Evolutionary conservation across 2,113 vertebrate species (phyloP), one percentile per base, ranked within the genome.

Genomic region (Misgurnus anguillicaudatus): DNA sequence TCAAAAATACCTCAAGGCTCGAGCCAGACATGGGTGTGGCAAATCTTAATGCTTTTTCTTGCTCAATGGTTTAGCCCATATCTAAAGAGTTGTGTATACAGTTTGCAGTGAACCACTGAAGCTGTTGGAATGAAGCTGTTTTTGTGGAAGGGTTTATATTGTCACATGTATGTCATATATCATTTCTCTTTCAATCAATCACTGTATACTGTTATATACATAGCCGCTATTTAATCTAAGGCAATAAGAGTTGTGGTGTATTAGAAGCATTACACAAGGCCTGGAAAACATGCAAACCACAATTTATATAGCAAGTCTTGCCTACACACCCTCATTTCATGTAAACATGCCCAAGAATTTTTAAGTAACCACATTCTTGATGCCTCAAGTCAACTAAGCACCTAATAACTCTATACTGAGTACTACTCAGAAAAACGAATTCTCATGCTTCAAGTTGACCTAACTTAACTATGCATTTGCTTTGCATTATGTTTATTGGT

Each of bases 401-500:
- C 36, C 13, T 14, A 19, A n/a, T 57, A 60, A 60, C 11, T 31
- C 24, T 31, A 60, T 19, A n/a, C 38, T 53, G 39, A 13, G 24
- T 31, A 38, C 48, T 55, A 42, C 38, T 62, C 55, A 11, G 39
- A 58, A 45, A 74, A 74, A 41, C 57, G 17, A 16, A 45, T 62
- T 48, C 41, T 47, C 21, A 47, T 62, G 16, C 72, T 74, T 74
- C 61, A 48, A 21, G 45, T 74, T 8, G 9, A 62, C 72, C 48
- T 62, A 14, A 74, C 55, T 62, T 74, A 31, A 74, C 72, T 36
- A 45, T n/a, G 57, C 47, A 21, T 74, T 62, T 74, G 71, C 57
- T 74, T 61, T 74, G 21, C 9, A 21, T 74, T 74, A 74, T 62
- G 55, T 74, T 62, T 74, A 74, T 62, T 74, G 72, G 39, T 8